Evolutionary conservation across 2,888 invertebrate species (phyloP).

Genomic region (Dynastes hyllus): DNA sequence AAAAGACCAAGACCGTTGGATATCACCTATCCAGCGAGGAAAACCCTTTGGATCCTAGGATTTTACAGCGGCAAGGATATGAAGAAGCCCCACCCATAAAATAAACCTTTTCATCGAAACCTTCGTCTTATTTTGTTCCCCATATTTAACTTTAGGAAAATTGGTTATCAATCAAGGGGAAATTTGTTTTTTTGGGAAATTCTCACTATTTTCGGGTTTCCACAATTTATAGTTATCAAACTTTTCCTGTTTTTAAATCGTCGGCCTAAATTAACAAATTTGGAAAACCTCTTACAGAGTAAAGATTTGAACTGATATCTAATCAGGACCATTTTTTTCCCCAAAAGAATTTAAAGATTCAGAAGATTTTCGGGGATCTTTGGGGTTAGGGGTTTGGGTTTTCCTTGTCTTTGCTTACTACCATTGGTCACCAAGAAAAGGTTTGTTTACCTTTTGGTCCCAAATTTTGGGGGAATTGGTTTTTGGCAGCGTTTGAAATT

Average conservation of each 20-base stretch:
- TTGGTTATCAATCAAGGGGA: background rate
- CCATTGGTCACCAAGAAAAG: no score
- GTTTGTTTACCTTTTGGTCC: no score
- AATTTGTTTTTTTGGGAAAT: no score
- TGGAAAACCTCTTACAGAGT: background rate
- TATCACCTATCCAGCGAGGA: background rate
- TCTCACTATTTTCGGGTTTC: constrained; percentile 13
- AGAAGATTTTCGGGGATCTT: background rate
- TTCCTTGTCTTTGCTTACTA: no score
- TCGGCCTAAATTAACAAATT: background rate
- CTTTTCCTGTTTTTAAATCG: background rate
- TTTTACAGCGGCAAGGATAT: background rate
- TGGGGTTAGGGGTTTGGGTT: no score
- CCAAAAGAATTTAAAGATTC: no score
- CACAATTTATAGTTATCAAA: background rate
- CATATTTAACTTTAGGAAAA: background rate
- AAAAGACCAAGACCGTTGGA: constrained; percentile 2
- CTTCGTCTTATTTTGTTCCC: background rate
- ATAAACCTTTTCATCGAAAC: background rate
- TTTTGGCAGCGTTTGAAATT: no score
- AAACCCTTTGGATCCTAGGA: background rate
- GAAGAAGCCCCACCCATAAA: background rate
- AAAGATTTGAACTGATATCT: background rate
- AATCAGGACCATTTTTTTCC: constrained; percentile 8
- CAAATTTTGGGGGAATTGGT: no score